Evolutionary conservation across 2,113 vertebrate species (phyloP).

Genomic region (Cervus canadensis): DNA sequence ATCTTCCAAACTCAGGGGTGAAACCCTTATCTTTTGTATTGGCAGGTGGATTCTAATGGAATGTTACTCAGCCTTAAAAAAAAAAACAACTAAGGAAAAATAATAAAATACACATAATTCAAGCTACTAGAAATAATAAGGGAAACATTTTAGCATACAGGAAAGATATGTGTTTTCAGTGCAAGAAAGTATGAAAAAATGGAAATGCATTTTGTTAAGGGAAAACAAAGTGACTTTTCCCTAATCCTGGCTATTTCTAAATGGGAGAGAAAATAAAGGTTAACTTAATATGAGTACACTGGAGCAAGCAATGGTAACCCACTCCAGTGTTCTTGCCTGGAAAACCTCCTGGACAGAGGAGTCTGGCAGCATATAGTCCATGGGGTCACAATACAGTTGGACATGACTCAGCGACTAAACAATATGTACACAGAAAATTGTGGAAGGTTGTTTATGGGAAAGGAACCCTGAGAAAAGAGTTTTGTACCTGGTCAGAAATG

Average conservation of each 20-base stretch:
- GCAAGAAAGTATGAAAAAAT: neutral
- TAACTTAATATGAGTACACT: neutral
- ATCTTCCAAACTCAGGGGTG: neutral
- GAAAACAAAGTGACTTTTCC: neutral
- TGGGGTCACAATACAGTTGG: neutral
- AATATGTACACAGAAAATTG: neutral
- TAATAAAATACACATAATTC: neutral
- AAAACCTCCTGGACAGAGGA: neutral
- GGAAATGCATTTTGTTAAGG: neutral
- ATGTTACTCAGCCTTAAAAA: neutral
- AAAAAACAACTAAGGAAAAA: neutral
- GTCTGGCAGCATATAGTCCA: neutral
- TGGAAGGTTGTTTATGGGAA: neutral
- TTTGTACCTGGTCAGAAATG: neutral
- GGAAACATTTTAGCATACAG: neutral
- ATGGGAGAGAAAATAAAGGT: neutral
- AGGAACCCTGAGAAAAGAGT: neutral
- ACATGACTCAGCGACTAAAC: neutral
- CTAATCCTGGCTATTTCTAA: neutral
- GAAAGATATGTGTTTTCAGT: neutral
- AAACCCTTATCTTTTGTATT: neutral
- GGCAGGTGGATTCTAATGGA: neutral
- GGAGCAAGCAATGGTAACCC: neutral
- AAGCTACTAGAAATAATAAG: neutral
- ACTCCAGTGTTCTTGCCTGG: neutral